Evolutionary conservation across 2,113 vertebrate genomes (phyloP).

Genomic region (Rallus limicola): DNA sequence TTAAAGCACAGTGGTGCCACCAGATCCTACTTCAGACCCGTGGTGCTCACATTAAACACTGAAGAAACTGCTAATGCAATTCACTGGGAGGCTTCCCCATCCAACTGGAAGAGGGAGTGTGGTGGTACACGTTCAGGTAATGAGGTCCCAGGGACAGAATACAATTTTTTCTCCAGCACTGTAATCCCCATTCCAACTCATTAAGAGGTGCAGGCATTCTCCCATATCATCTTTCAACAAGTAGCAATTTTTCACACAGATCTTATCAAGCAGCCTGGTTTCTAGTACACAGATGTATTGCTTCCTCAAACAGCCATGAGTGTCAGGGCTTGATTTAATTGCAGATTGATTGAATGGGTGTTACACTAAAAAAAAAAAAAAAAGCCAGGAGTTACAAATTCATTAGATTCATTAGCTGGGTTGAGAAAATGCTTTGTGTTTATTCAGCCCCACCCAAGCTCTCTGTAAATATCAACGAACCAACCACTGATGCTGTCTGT

Average conservation of each 20-base stretch:
- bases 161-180: background rate
- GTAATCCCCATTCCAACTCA: background rate
- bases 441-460: background rate
- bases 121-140: background rate
- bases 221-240: background rate
- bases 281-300: background rate
- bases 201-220: background rate
- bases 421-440: background rate
- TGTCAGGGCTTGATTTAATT: slow-evolving; percentile 29
- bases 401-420: background rate
- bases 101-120: background rate
- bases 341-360: slow-evolving; percentile 16
- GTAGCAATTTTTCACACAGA: background rate
- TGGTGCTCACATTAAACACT: background rate
- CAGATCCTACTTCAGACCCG: background rate
- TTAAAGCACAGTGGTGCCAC: background rate
- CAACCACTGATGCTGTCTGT: background rate
- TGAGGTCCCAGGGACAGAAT: background rate
- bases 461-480: background rate
- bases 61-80: background rate
- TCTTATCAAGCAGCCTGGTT: background rate
- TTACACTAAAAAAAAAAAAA: background rate
- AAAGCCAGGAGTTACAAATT: slow-evolving; percentile 11
- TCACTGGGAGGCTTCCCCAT: background rate
- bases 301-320: background rate